phyloP scores from a whole-genome alignment of 1,140 invertebrate genomes.

The Lepidurus packardi region DNA sequence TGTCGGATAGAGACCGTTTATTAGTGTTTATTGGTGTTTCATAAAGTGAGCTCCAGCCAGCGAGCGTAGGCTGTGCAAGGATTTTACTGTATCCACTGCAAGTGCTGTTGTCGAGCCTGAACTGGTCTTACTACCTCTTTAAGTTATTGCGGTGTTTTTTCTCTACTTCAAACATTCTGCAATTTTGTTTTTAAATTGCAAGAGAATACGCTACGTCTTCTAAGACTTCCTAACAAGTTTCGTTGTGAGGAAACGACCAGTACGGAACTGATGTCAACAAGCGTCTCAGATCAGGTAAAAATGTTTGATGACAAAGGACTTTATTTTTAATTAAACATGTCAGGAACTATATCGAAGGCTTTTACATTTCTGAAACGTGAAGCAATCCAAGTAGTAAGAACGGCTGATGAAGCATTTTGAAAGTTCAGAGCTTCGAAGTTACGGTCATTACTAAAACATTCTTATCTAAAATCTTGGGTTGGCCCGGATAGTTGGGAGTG shows the following conservation, averaged over 20 bases:
- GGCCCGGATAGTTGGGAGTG: too few relatives aligned
- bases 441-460: too few relatives aligned
- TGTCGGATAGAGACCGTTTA: slow-evolving; percentile 21
- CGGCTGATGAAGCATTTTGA: too few relatives aligned
- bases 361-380: too few relatives aligned
- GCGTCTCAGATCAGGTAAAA: slow-evolving; percentile 47
- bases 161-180: neutral
- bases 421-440: too few relatives aligned
- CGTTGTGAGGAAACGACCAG: slow-evolving; percentile 34
- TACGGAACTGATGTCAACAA: slow-evolving; percentile 46
- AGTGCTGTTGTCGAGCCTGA: neutral
- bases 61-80: slow-evolving; percentile 4
- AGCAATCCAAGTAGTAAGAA: too few relatives aligned
- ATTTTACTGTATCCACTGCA: neutral
- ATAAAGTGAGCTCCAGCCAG: slow-evolving; percentile 7
- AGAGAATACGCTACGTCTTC: too few relatives aligned
- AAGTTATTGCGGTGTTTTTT: neutral
- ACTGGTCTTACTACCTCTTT: neutral
- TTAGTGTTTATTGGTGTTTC: neutral
- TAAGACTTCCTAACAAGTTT: neutral
- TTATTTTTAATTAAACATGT: neutral
- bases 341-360: too few relatives aligned
- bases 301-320: neutral
- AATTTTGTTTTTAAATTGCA: neutral
- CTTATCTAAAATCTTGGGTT: too few relatives aligned